A percentile compares a stretch with the other conserved stretches of the same genome.
These are phyloP conservation scores for Hypena proboscidalis DNA, from an alignment of 2,888 invertebrate species.

Conservation along the genomic window DNA sequence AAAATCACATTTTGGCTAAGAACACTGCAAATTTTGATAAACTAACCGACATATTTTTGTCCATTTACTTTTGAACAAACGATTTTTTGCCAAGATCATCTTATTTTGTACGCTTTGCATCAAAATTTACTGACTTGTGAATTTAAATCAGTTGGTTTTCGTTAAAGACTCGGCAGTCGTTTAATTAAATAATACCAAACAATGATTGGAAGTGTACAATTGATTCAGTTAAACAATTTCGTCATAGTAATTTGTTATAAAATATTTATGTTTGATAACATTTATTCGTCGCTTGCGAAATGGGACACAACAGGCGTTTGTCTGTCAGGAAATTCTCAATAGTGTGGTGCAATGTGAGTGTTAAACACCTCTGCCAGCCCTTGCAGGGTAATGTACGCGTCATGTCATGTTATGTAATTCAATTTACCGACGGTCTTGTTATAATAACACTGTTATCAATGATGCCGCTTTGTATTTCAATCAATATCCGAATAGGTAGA, in stretches of 20 bases:
- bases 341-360: too few species aligned
- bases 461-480: conserved; percentile 23
- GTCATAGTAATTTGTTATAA: too few species aligned
- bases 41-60: too few species aligned
- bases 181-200: conserved; percentile 33
- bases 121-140: conserved; percentile 17
- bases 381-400: too few species aligned
- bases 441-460: conserved; percentile 36
- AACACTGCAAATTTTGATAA: too few species aligned
- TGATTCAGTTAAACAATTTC: conserved; percentile 23
- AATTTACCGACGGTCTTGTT: conserved; percentile 38
- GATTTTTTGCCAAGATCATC: background rate
- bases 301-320: too few species aligned
- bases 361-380: too few species aligned
- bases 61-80: background rate
- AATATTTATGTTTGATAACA: too few species aligned
- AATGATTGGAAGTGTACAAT: conserved; percentile 28
- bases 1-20: too few species aligned
- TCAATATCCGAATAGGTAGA: conserved; percentile 34
- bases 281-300: too few species aligned
- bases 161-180: conserved; percentile 16
- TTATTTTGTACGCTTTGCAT: conserved; percentile 17
- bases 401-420: too few species aligned
- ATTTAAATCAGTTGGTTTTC: conserved; percentile 31
- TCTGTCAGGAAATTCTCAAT: too few species aligned